Percentiles rank a stretch among this genome's conserved stretches.
These are phyloP conservation scores for Heteromyza rotundicornis DNA, from an alignment of 2,888 invertebrate species.

Conservation along the genomic window DNA sequence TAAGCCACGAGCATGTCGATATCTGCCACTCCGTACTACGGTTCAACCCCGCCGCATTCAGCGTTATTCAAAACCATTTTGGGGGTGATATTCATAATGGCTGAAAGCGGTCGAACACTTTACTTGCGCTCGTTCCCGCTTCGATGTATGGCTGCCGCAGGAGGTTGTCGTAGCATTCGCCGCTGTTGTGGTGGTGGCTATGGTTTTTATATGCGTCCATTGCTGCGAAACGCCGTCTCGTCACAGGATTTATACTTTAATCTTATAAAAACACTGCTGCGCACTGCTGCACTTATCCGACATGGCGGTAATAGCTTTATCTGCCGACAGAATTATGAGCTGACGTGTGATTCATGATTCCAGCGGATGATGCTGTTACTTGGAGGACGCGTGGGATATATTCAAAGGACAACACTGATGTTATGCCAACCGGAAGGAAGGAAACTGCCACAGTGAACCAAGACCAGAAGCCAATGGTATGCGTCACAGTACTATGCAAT, in stretches of 20 bases:
- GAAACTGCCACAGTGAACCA: not conserved
- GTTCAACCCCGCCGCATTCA: constrained; percentile 28
- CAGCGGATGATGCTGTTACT: constrained; percentile 24
- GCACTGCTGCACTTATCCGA: constrained; percentile 42
- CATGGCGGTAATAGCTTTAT: constrained; percentile 59
- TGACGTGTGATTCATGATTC: constrained; percentile 57
- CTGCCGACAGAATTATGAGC: constrained; percentile 60
- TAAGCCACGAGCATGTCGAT: constrained; percentile 45
- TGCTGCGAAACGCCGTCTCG: constrained; percentile 14
- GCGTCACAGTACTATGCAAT: not conserved
- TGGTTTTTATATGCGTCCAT: constrained; percentile 37
- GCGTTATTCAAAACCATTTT: constrained; percentile 40
- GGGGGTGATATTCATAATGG: constrained; percentile 55
- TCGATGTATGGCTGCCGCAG: constrained; percentile 33
- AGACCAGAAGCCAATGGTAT: not conserved
- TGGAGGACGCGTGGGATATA: constrained; percentile 13
- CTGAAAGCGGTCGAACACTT: constrained; percentile 34
- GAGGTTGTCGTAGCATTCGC: constrained; percentile 32
- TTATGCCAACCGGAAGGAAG: constrained; percentile 35
- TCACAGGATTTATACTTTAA: constrained; percentile 38
- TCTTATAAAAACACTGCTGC: constrained; percentile 36
- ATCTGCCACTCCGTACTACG: constrained; percentile 30
- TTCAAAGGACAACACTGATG: not conserved
- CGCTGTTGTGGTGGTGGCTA: constrained; percentile 17
- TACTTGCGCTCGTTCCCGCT: constrained; percentile 27